A percentile compares a stretch with the other conserved stretches of the same genome.
These are phyloP conservation scores for Sebastes trivittatus DNA, from an alignment of 2,797 vertebrate genomes.

Conservation along the genomic window DNA sequence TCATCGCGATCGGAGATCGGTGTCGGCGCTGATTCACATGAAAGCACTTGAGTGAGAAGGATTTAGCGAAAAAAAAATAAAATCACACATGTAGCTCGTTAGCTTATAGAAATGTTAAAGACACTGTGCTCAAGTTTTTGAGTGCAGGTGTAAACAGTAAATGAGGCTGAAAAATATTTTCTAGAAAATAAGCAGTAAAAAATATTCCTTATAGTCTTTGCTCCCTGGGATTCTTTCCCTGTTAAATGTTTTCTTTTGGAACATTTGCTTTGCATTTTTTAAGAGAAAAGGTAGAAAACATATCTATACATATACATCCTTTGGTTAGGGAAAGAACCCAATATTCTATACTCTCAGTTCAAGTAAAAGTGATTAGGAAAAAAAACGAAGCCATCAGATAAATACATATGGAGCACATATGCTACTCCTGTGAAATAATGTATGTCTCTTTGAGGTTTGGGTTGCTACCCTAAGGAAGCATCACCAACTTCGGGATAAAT, in stretches of 20 bases:
- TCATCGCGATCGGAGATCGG: slow-evolving; percentile 26
- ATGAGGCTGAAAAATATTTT: slow-evolving; percentile 67
- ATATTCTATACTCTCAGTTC: slow-evolving; percentile 53
- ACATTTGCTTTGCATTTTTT: slow-evolving; percentile 66
- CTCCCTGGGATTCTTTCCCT: slow-evolving; percentile 57
- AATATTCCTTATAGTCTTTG: slow-evolving; percentile 60
- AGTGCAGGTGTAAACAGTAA: slow-evolving; percentile 80
- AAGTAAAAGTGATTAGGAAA: slow-evolving; percentile 67
- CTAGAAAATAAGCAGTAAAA: slow-evolving; percentile 74
- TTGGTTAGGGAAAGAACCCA: slow-evolving; percentile 69
- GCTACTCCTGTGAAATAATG: slow-evolving; percentile 42
- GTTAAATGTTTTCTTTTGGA: slow-evolving; percentile 44
- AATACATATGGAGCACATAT: slow-evolving; percentile 48
- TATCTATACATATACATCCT: slow-evolving; percentile 69
- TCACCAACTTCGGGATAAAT: slow-evolving; percentile 64
- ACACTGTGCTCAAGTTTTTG: slow-evolving; percentile 54
- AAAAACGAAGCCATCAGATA: slow-evolving; percentile 44
- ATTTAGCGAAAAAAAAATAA: neutral
- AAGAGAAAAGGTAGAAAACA: slow-evolving; percentile 69
- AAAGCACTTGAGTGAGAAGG: slow-evolving; percentile 63
- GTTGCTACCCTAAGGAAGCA: slow-evolving; percentile 35
- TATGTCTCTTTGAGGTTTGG: slow-evolving; percentile 46
- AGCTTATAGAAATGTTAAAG: slow-evolving; percentile 72
- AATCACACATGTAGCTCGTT: slow-evolving; percentile 51
- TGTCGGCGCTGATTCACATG: slow-evolving; percentile 43